Evolutionary conservation across 2,113 vertebrate genomes (phyloP).

Genomic region (Lampris incognitus): DNA sequence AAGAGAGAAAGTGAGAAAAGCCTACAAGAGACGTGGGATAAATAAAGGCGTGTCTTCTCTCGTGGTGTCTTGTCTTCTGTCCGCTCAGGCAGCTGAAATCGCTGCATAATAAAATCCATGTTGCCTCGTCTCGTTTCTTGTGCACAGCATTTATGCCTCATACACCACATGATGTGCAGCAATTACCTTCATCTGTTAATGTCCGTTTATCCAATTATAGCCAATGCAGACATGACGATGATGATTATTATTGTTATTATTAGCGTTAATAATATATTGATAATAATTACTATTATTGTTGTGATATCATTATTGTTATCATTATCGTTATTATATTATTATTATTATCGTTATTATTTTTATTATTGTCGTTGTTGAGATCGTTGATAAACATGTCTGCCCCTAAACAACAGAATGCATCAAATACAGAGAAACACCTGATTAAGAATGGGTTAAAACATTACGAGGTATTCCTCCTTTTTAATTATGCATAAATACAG

Average conservation of each 20-base stretch:
- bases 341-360: too few species aligned
- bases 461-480: too few species aligned
- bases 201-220: too few species aligned
- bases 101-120: constrained; percentile 62
- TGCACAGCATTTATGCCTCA: background rate
- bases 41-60: constrained; percentile 68
- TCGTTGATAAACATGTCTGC: background rate
- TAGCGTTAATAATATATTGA: background rate
- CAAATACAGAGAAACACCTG: too few species aligned
- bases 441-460: too few species aligned
- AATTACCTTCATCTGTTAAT: background rate
- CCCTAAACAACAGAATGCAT: too few species aligned
- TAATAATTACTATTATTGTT: background rate
- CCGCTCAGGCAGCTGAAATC: background rate
- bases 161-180: background rate
- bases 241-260: too few species aligned
- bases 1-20: background rate
- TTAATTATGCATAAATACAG: too few species aligned
- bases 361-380: background rate
- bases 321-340: background rate
- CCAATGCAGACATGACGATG: too few species aligned
- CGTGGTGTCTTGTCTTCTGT: constrained; percentile 65
- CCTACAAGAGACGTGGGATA: too few species aligned
- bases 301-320: background rate
- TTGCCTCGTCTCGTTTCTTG: constrained; percentile 59